These are phyloP conservation scores for Graptemys geographica DNA, from an alignment of 2,797 vertebrate genomes.

Conservation along the genomic window DNA sequence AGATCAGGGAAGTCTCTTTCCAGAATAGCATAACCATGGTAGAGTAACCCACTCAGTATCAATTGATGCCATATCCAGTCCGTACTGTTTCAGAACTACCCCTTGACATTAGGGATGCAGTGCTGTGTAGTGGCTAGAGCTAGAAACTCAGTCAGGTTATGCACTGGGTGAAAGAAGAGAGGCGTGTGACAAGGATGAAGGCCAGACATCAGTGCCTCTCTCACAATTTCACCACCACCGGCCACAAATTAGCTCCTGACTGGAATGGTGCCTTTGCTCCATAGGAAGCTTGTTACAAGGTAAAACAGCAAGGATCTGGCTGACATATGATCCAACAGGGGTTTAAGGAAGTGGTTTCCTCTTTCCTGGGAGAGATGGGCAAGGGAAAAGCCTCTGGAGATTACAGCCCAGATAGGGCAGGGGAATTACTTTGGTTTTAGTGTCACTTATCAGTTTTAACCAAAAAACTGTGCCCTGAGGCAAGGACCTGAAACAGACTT, in stretches of 20 bases:
- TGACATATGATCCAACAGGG: neutral
- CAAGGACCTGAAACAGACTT: neutral
- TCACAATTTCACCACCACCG: neutral
- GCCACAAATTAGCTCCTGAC: neutral
- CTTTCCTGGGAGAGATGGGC: neutral
- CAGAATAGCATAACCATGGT: neutral
- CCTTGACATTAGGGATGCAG: neutral
- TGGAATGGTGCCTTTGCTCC: neutral
- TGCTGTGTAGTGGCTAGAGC: neutral
- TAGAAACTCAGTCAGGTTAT: rapidly evolving
- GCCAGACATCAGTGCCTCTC: neutral
- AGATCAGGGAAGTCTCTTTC: neutral
- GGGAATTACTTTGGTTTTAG: neutral
- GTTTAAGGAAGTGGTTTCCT: neutral
- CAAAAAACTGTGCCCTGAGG: neutral
- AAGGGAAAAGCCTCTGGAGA: neutral
- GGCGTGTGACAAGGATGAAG: neutral
- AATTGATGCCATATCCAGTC: neutral
- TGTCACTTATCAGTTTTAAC: neutral
- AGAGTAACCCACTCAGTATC: conserved; percentile 7
- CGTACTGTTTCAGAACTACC: neutral
- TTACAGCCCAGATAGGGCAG: neutral
- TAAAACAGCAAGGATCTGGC: no score
- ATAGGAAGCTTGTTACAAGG: neutral
- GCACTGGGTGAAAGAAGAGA: neutral